A percentile compares a stretch with the other conserved stretches of the same genome.
Evolutionary conservation across 2,888 invertebrate genomes (phyloP).

Genomic region (Volucella bombylans): DNA sequence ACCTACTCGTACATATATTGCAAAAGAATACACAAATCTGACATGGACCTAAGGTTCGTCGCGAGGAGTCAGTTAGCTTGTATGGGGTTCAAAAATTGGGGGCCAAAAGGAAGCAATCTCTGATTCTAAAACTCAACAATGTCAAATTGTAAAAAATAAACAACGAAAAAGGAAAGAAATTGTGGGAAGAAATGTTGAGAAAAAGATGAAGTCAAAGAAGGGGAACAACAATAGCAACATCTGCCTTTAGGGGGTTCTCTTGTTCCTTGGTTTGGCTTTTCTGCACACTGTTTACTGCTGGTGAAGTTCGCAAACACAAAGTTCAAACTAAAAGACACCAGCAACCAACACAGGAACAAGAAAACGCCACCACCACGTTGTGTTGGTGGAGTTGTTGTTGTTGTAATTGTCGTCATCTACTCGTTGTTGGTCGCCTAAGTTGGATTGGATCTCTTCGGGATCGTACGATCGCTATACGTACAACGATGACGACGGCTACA

Average conservation of each 20-base stretch:
- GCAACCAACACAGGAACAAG: slow-evolving; percentile 55
- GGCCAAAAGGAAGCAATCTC: slow-evolving; percentile 19
- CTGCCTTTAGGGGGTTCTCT: slow-evolving; percentile 52
- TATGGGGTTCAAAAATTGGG: slow-evolving; percentile 30
- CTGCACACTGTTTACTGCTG: slow-evolving; percentile 2
- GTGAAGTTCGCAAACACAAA: slow-evolving; percentile 72
- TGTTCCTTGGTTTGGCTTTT: slow-evolving; percentile 22
- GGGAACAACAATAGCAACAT: neutral
- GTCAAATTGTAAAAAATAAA: slow-evolving; percentile 54
- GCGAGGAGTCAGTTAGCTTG: slow-evolving; percentile 35
- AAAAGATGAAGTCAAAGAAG: slow-evolving; percentile 11
- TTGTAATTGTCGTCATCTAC: neutral
- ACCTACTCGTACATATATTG: slow-evolving; percentile 19
- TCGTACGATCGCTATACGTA: slow-evolving; percentile 30
- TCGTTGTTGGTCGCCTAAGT: slow-evolving; percentile 44
- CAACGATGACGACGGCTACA: neutral
- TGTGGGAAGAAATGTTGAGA: neutral
- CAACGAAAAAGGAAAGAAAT: slow-evolving; percentile 17
- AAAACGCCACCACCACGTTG: slow-evolving; percentile 24
- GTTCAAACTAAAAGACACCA: slow-evolving; percentile 68
- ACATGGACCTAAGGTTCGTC: slow-evolving; percentile 19
- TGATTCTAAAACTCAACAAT: slow-evolving; percentile 63
- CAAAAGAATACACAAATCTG: slow-evolving; percentile 53
- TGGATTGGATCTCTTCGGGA: slow-evolving; percentile 67
- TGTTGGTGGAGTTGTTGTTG: neutral